Base-by-base conservation (phyloP, 2,113 vertebrate species). In the Micromys minutus region DNA sequence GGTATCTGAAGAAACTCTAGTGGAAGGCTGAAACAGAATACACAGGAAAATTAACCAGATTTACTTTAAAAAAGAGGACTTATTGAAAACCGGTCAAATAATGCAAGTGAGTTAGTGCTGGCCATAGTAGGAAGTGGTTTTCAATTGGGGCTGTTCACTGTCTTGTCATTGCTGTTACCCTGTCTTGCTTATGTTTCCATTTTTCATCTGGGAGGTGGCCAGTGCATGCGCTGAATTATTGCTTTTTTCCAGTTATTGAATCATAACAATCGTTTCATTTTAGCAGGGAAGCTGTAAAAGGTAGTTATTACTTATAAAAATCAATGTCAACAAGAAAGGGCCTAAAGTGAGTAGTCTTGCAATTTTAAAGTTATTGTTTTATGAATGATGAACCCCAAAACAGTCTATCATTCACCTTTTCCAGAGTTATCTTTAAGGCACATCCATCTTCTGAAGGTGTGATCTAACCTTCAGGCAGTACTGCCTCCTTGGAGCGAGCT, bases 61-160 rank as follows among this genome's bases (percentile, higher is more conserved):
- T 67, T 59, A 8, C 55, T 10, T 4, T 34, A 34, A 67, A 93
- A 34, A 89, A 96, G 55, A 89, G 52, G 39, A 83, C 88, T 7
- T 94, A 45, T 84, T 89, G 61, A 96, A 94, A 94, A 96, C 91
- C 81, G 75, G 67, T 7, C 88, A 21, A 8, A 96, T 97, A 87
- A 91, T 95, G 93, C 94, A 39, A 92, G 95, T 80, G 94, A 94
- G 92, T 95, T 90, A 83, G 21, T 87, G 94, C 94, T 94, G 89
- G 94, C 52, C 26, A 31, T 31, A 15, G 3, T 74, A 72, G 61
- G 5, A 93, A 61, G 36, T 29, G 90, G 16, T 80, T 97, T 96
- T 95, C 67, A 61, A 67, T 80, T 95, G 93, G 83, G 87, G 94
- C 91, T 87, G 34, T 63, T 36, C 89, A 89, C 93, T 96, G 89